A percentile compares a stretch with the other conserved stretches of the same genome.
These are phyloP conservation scores for Scaptomyza reducta DNA, from an alignment of 2,888 invertebrate species.

Conservation along the genomic window DNA sequence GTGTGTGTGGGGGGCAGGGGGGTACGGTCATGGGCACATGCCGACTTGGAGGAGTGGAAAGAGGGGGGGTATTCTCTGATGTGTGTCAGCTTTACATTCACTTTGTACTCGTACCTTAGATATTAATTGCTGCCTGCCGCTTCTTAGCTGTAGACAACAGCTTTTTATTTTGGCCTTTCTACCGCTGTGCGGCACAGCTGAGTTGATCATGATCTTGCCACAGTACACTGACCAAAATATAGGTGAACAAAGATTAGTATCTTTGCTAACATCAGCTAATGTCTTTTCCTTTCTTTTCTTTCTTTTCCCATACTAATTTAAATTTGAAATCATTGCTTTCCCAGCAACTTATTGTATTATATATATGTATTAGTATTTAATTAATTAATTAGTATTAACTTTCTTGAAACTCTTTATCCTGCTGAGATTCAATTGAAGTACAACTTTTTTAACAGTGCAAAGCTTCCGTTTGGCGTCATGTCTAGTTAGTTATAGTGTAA, in stretches of 20 bases:
- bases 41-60: neutral
- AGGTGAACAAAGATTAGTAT: too few relatives aligned
- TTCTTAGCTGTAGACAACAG: constrained; percentile 5
- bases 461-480: neutral
- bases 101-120: constrained; percentile 75
- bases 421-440: too few relatives aligned
- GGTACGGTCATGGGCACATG: constrained; percentile 42
- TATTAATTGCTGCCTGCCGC: constrained; percentile 66
- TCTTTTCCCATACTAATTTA: neutral
- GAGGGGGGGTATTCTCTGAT: constrained; percentile 37
- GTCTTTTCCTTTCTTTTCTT: neutral
- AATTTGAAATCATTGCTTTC: neutral
- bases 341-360: too few relatives aligned
- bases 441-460: neutral
- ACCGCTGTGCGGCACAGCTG: constrained; percentile 33
- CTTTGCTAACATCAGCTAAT: neutral
- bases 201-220: constrained; percentile 27
- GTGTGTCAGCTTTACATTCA: constrained; percentile 78
- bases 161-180: constrained; percentile 51
- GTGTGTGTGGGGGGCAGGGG: neutral
- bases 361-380: too few relatives aligned
- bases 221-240: constrained; percentile 1
- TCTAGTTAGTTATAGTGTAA: constrained; percentile 10
- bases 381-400: too few relatives aligned
- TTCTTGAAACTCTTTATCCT: too few relatives aligned